phyloP scores from a whole-genome alignment of 2,113 vertebrate species.

The Scolopax mira region DNA sequence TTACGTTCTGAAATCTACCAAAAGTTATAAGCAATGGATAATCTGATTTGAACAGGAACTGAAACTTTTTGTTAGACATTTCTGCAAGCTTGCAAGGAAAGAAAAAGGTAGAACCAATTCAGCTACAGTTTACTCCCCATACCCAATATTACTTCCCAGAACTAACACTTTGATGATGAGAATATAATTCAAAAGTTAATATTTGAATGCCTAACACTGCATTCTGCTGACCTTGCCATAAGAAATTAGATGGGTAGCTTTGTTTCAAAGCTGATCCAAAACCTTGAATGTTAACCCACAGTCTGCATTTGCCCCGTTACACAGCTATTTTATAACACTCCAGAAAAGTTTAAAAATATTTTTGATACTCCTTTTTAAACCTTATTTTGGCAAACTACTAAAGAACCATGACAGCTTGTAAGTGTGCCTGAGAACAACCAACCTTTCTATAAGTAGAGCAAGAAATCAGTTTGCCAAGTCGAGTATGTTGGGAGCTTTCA shows the following conservation, averaged over 20 bases:
- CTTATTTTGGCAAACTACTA: neutral
- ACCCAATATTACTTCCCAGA: neutral
- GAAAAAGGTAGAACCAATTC: neutral
- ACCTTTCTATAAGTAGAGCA: neutral
- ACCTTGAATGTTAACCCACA: neutral
- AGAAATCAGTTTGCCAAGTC: neutral
- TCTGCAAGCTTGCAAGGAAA: neutral
- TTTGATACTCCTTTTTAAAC: neutral
- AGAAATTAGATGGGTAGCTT: neutral
- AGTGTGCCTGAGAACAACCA: neutral
- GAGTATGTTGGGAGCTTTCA: neutral
- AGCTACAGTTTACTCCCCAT: neutral
- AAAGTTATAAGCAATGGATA: neutral
- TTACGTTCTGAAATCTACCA: neutral
- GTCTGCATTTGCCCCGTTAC: neutral
- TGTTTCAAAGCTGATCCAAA: neutral
- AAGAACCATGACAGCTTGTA: neutral
- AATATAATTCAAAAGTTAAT: neutral
- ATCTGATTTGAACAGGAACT: neutral
- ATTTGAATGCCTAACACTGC: neutral
- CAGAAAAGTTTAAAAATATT: neutral
- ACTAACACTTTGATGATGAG: neutral
- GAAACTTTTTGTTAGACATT: neutral
- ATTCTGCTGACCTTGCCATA: neutral
- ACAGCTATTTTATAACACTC: neutral